Base-by-base conservation (phyloP, 1,140 invertebrate species). In the Pseudoatta argentina region DNA sequence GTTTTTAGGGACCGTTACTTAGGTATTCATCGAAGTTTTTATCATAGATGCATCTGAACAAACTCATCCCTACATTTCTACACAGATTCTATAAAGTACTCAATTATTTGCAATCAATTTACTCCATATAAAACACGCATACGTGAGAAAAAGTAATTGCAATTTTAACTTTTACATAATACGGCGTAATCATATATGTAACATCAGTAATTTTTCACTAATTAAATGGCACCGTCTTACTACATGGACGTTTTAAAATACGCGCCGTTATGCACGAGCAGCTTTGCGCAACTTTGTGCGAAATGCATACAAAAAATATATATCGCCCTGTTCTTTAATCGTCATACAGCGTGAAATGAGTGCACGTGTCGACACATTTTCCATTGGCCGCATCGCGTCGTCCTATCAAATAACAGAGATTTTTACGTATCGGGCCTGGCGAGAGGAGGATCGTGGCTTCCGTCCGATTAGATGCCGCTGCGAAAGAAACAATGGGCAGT, bases 401-500 rank as follows among this genome's bases (percentile, higher is more conserved):
- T 14, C 3, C 24, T 59, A 73, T 55, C 34, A 53, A 72, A 82
- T 48, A 27, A 2, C 2, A 14, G 51, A 57, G 34, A 82, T 73
- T 73, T 73, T 73, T 61, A 61, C 34, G 39, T 82, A 59, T 16
- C 18, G 51, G 12, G 77, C n/a, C 12, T 27, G 51, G 59, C 30
- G 59, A 76, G 59, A 67, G 83, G 64, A 81, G 63, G 69, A 82
- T 82, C 79, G 79, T 27, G 39, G 67, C 67, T 83, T 83, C 39
- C 64, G 76, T 79, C 24, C 64, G 85, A 86, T 86, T 69, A 79
- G 85, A 81, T 18, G 53, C 12, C 61, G 57, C 3, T 53, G n/a
- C 30, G 88, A 48, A 90, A 88, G 89, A 91, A 91, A 91, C 89
- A 91, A 91, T 91, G 57, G 86, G 55, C 16, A 75, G 12, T 24